Percentiles rank a stretch among this genome's conserved stretches.
Conservation (phyloP, 1,140 invertebrate genomes). For the Apis dorsata region DNA sequence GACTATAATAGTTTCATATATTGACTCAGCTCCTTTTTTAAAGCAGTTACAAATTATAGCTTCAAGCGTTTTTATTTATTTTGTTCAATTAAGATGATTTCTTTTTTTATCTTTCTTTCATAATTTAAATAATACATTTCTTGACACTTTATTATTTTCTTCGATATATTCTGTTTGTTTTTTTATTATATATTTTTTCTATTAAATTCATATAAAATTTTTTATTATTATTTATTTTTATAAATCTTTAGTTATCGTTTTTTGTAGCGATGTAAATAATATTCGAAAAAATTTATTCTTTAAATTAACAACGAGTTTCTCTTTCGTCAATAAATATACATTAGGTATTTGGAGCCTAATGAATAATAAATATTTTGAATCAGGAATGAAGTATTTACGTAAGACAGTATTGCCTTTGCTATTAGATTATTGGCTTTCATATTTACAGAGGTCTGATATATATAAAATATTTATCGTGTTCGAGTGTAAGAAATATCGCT, state of each 20-base stretch:
- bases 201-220: neutral
- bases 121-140: neutral
- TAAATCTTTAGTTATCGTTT: neutral
- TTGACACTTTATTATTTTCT: conserved; percentile 4
- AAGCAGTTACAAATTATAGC: conserved; percentile 48
- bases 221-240: neutral
- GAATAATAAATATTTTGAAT: conserved; percentile 57
- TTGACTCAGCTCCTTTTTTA: conserved; percentile 59
- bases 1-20: conserved; percentile 74
- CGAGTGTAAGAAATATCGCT: neutral
- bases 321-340: conserved; percentile 29
- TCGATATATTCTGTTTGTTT: neutral
- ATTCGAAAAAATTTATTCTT: conserved; percentile 10
- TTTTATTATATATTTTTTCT: neutral
- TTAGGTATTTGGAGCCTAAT: conserved; percentile 46
- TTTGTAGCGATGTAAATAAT: conserved; percentile 14
- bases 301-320: conserved; percentile 35
- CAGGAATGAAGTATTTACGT: conserved; percentile 59
- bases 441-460: conserved; percentile 53
- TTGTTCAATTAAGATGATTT: conserved; percentile 1
- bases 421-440: conserved; percentile 58
- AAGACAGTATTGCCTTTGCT: conserved; percentile 62
- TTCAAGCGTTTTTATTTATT: conserved; percentile 57
- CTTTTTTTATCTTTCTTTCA: neutral
- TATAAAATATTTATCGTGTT: conserved; percentile 39